phyloP scores from a whole-genome alignment of 2,888 invertebrate species.

The Holacanthella duospinosa region DNA sequence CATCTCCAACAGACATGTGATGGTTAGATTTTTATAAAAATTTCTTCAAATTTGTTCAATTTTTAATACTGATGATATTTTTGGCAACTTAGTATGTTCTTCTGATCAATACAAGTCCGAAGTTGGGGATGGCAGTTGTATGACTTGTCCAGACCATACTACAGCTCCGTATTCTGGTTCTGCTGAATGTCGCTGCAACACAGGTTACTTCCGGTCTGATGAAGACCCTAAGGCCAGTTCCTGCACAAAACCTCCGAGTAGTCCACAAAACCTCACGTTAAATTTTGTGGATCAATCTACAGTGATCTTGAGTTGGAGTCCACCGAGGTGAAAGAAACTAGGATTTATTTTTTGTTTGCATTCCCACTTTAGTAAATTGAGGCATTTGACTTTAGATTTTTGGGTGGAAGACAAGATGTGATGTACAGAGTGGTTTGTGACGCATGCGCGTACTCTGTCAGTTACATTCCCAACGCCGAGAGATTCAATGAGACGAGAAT shows the following conservation, averaged over 20 bases:
- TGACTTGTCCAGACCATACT: conserved; percentile 79
- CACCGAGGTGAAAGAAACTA: too few relatives aligned
- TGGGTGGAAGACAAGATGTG: conserved; percentile 72
- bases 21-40: too few relatives aligned
- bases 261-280: conserved; percentile 77
- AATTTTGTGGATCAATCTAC: conserved; percentile 85
- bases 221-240: conserved; percentile 77
- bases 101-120: conserved; percentile 80
- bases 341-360: too few relatives aligned
- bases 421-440: conserved; percentile 76
- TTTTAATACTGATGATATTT: too few relatives aligned
- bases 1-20: conserved; percentile 72
- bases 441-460: conserved; percentile 61
- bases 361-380: too few relatives aligned
- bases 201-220: conserved; percentile 74
- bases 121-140: conserved; percentile 75
- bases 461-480: conserved; percentile 57
- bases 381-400: too few relatives aligned
- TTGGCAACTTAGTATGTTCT: conserved; percentile 69
- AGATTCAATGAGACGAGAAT: conserved; percentile 83
- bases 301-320: conserved; percentile 78
- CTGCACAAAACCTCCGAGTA: conserved; percentile 86
- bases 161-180: conserved; percentile 67
- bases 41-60: too few relatives aligned
- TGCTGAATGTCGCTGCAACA: conserved; percentile 64